Percentiles rank a stretch among this genome's conserved stretches.
These are phyloP conservation scores for Acanthochromis polyacanthus DNA, from an alignment of 2,113 vertebrate species.

Conservation along the genomic window DNA sequence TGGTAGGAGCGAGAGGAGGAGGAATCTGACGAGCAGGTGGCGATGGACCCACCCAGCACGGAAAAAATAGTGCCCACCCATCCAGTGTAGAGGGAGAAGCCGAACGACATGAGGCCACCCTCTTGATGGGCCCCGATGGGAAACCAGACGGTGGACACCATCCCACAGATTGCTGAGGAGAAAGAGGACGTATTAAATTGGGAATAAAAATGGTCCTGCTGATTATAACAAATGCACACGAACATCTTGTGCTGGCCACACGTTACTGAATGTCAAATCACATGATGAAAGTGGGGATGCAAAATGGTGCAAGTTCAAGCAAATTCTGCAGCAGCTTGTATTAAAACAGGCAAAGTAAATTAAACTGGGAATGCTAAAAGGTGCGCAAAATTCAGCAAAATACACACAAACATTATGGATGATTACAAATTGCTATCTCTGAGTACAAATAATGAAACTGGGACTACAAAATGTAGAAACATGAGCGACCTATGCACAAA, in stretches of 20 bases:
- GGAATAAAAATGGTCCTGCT: not conserved
- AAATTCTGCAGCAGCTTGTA: too few species aligned
- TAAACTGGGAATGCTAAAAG: too few species aligned
- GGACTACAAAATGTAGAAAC: too few species aligned
- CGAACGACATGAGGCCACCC: constrained; percentile 93
- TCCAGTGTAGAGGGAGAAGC: constrained; percentile 95
- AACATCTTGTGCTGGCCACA: too few species aligned
- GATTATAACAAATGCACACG: too few species aligned
- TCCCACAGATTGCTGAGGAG: constrained; percentile 88
- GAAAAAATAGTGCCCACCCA: constrained; percentile 93
- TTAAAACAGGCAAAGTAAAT: too few species aligned
- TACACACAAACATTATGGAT: too few species aligned
- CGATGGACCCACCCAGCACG: constrained; percentile 90
- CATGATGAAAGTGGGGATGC: not conserved
- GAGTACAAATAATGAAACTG: too few species aligned
- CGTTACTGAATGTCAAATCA: not conserved
- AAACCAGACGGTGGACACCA: constrained; percentile 96
- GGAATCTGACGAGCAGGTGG: constrained; percentile 89
- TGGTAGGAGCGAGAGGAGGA: constrained; percentile 84
- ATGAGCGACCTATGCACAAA: too few species aligned
- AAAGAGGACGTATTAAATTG: not conserved
- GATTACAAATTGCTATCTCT: too few species aligned
- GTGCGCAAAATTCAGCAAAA: too few species aligned
- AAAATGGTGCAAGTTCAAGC: not conserved
- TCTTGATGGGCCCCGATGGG: constrained; percentile 91